Percentiles rank a stretch among this genome's conserved stretches.
These are phyloP conservation scores for Apaloderma vittatum DNA, from an alignment of 2,113 vertebrate species.

Conservation along the genomic window DNA sequence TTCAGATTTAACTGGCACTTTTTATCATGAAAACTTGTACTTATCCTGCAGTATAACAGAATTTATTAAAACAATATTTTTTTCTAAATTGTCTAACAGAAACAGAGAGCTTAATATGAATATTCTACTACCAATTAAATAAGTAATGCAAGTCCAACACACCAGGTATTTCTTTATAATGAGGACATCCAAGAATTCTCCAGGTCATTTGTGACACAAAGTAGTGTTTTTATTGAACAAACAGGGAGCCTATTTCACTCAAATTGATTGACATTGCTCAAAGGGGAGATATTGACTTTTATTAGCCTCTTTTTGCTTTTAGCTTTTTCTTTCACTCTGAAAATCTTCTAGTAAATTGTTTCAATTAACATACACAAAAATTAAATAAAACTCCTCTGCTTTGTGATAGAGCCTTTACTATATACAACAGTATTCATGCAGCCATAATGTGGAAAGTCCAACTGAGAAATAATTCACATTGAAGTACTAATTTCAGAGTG, in stretches of 20 bases:
- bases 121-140: not conserved
- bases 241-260: constrained; percentile 11
- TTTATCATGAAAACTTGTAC: not conserved
- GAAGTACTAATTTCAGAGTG: not conserved
- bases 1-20: not conserved
- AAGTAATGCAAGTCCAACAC: not conserved
- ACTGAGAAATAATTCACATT: not conserved
- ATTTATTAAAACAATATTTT: not conserved
- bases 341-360: constrained; percentile 32
- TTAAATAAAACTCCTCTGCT: not conserved
- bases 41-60: not conserved
- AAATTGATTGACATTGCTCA: constrained; percentile 34
- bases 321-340: not conserved
- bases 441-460: not conserved
- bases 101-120: not conserved
- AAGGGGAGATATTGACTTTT: constrained; percentile 46
- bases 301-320: constrained; percentile 36
- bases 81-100: not conserved
- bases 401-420: not conserved
- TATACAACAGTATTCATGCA: not conserved
- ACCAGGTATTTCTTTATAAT: constrained; percentile 5
- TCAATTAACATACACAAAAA: not conserved
- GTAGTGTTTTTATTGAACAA: constrained; percentile 10
- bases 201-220: constrained; percentile 31
- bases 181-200: constrained; percentile 7